A percentile compares a stretch with the other conserved stretches of the same genome.
Evolutionary conservation across 2,888 invertebrate species (phyloP).

Genomic region (Amblyjoppa proteus): DNA sequence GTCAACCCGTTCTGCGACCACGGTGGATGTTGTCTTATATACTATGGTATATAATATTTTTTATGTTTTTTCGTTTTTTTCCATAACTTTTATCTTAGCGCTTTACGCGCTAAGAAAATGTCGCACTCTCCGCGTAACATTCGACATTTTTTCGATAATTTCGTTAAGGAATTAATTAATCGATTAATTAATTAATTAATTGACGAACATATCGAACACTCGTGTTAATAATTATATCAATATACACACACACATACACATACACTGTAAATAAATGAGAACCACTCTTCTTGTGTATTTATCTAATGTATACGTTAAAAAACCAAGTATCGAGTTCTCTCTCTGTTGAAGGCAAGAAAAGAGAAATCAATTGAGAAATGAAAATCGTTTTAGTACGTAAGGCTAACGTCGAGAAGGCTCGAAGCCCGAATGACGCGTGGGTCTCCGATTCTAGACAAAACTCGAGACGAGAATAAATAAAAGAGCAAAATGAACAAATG

Average conservation of each 20-base stretch:
- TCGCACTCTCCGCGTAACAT: slow-evolving; percentile 25
- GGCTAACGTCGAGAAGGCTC: slow-evolving; percentile 47
- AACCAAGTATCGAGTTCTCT: slow-evolving; percentile 46
- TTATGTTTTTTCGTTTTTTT: slow-evolving; percentile 19
- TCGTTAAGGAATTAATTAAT: slow-evolving; percentile 39
- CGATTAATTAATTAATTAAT: slow-evolving; percentile 4
- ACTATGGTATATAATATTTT: slow-evolving; percentile 27
- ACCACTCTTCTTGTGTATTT: slow-evolving; percentile 59
- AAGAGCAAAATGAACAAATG: slow-evolving; percentile 22
- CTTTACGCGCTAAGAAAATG: neutral
- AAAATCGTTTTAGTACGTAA: slow-evolving; percentile 39
- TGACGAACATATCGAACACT: slow-evolving; percentile 22
- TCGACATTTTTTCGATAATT: neutral
- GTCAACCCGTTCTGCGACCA: slow-evolving; percentile 66
- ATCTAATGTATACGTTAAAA: slow-evolving; percentile 62
- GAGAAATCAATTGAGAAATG: slow-evolving; percentile 48
- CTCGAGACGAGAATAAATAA: slow-evolving; percentile 2
- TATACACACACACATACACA: slow-evolving; percentile 32
- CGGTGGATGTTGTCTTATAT: slow-evolving; percentile 64
- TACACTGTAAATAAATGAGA: slow-evolving; percentile 58
- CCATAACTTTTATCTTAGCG: slow-evolving; percentile 5
- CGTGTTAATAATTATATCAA: slow-evolving; percentile 46
- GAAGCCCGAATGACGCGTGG: slow-evolving; percentile 12
- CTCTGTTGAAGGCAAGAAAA: slow-evolving; percentile 39
- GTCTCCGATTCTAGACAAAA: neutral